These are phyloP conservation scores for Chiroxiphia lanceolata DNA, from an alignment of 2,797 vertebrate genomes.

Conservation along the genomic window DNA sequence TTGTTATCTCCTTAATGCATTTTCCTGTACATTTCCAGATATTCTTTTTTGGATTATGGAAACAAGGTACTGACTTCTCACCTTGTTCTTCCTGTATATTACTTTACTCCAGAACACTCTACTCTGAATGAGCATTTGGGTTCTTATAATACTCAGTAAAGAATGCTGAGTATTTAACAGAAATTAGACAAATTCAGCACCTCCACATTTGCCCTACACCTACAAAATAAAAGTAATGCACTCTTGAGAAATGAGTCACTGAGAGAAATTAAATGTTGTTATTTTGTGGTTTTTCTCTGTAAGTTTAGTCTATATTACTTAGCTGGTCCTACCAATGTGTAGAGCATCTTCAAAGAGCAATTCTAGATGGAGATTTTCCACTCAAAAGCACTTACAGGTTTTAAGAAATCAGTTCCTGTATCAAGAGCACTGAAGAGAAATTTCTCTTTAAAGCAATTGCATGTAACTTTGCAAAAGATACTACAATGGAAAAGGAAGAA, in stretches of 20 bases:
- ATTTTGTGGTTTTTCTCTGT: not conserved
- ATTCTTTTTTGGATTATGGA: not conserved
- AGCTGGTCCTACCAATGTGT: not conserved
- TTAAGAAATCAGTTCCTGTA: not conserved
- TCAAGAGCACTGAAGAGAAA: not conserved
- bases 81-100: conserved; percentile 42
- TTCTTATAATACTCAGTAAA: not conserved
- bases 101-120: not conserved
- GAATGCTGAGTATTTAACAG: not conserved
- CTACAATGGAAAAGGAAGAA: not conserved
- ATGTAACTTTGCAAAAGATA: not conserved
- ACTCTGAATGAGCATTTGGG: not conserved
- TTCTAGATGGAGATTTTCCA: not conserved
- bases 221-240: not conserved
- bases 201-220: not conserved
- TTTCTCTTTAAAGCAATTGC: not conserved
- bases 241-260: not conserved
- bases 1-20: conserved; percentile 20
- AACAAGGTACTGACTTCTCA: conserved; percentile 62
- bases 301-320: not conserved
- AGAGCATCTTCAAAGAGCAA: not conserved
- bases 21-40: not conserved
- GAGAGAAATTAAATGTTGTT: not conserved
- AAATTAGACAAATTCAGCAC: not conserved
- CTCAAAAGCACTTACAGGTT: not conserved